Base-by-base conservation (phyloP, 1,140 invertebrate species). In the Zophobas atratus region DNA sequence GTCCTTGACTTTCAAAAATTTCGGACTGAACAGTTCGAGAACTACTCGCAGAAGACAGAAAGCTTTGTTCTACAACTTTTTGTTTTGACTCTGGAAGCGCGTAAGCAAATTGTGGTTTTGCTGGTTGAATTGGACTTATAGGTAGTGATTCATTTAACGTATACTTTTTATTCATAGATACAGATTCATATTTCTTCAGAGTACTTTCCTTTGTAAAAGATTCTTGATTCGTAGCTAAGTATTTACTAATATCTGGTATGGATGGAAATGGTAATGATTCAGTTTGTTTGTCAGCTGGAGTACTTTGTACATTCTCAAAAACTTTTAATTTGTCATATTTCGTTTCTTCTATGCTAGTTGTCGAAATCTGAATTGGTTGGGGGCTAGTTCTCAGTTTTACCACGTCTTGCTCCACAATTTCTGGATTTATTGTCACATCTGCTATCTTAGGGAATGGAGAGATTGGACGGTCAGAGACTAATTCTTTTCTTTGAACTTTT, bases 1-100 rank as follows among this genome's bases (percentile, higher is more conserved):
- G 85, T 0, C 85, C 85, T 75, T 85, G 79, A 60, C 84, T 85
- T 80, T 85, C 84, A 63, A 86, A 86, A 8, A 84, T 80, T 81
- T 85, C 84, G 1, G 82, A 84, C 70, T 85, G 84, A 6, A 86
- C 63, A 2, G 81, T 84, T 43, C 81, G 76, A 20, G 82, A 41
- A 5, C 78, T 73, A 6, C 72, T 36, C 32, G 76, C 20, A 20
- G 78, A 72, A 32, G 53, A 51, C 1, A 70, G 51, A 73, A 83
- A 82, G 6, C 38, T 63, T 33, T 79, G 75, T 67, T 85, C 84
- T 0, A 81, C 43, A 6, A 84, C 56, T 81, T 80, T 82, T 3
- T 32, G 41, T 6, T 81, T 76, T 3, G 63, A 1, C 51, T 83
- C 79, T 1, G 70, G 76, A 1, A 84, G 56, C 8, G 84, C 82